phyloP scores from a whole-genome alignment of 1,140 invertebrate species.

The Cepaea nemoralis region DNA sequence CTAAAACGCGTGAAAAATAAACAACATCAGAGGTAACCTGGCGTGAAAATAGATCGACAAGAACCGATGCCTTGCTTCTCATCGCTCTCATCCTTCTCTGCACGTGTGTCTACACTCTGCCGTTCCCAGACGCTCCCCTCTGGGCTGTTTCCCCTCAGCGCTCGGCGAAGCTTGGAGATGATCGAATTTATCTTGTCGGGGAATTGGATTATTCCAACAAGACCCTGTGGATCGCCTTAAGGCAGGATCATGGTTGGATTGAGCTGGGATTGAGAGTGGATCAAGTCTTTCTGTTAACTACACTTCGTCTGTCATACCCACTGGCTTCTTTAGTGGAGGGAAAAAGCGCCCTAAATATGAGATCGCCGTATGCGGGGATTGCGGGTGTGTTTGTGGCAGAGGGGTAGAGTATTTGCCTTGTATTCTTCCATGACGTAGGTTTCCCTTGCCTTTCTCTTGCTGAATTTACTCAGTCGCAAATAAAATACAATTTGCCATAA shows the following conservation, averaged over 20 bases:
- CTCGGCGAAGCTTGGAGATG: background rate
- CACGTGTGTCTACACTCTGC: background rate
- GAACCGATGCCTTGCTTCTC: background rate
- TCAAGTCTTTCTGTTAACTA: background rate
- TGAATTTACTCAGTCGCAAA: no score
- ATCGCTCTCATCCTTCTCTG: background rate
- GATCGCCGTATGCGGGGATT: no score
- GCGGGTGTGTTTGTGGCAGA: no score
- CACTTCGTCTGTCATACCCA: no score
- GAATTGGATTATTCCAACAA: conserved; percentile 30
- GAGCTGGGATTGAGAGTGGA: background rate
- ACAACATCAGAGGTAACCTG: conserved; percentile 21
- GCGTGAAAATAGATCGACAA: conserved; percentile 6
- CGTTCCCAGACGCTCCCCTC: conserved; percentile 22
- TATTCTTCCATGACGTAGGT: no score
- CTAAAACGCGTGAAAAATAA: conserved; percentile 28
- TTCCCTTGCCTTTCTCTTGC: no score
- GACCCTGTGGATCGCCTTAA: background rate
- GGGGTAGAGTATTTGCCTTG: no score
- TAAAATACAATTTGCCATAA: no score
- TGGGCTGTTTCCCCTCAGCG: conserved; percentile 15
- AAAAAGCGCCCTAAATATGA: no score
- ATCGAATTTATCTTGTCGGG: conserved; percentile 30
- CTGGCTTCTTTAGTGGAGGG: no score
- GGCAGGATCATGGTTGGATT: background rate